Conservation (phyloP, 1,140 invertebrate genomes). For the Colletes gigas region DNA sequence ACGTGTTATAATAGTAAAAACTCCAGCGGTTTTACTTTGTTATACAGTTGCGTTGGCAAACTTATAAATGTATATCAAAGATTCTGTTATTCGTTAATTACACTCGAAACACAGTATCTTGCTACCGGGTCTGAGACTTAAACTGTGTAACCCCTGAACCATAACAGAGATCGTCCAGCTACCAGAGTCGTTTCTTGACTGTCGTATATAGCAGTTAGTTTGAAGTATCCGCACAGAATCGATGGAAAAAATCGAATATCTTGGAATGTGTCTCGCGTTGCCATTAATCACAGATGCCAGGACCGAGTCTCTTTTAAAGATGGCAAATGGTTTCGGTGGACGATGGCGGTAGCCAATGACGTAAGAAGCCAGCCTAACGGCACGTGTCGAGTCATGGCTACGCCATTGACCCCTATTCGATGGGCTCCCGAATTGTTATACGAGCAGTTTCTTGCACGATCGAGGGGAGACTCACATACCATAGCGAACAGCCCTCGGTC, state of each 20-base stretch:
- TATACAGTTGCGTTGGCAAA: no score
- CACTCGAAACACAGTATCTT: no score
- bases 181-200: not conserved
- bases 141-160: no score
- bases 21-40: no score
- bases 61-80: no score
- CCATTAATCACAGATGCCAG: conserved; percentile 42
- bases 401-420: conserved; percentile 64
- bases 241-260: conserved; percentile 6
- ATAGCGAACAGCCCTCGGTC: conserved; percentile 12
- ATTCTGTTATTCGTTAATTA: no score
- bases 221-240: not conserved
- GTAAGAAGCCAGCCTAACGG: conserved; percentile 58
- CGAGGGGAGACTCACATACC: conserved; percentile 52
- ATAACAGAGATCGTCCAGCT: not conserved
- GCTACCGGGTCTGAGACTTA: no score
- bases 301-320: conserved; percentile 39
- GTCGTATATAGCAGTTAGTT: not conserved
- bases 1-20: no score
- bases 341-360: conserved; percentile 54
- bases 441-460: conserved; percentile 52
- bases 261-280: conserved; percentile 20
- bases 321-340: conserved; percentile 49
- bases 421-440: conserved; percentile 60
- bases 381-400: conserved; percentile 56